Percentiles rank a stretch among this genome's conserved stretches.
Evolutionary conservation across 2,113 vertebrate genomes (phyloP).

Genomic region (Epinephelus cyanopodus): DNA sequence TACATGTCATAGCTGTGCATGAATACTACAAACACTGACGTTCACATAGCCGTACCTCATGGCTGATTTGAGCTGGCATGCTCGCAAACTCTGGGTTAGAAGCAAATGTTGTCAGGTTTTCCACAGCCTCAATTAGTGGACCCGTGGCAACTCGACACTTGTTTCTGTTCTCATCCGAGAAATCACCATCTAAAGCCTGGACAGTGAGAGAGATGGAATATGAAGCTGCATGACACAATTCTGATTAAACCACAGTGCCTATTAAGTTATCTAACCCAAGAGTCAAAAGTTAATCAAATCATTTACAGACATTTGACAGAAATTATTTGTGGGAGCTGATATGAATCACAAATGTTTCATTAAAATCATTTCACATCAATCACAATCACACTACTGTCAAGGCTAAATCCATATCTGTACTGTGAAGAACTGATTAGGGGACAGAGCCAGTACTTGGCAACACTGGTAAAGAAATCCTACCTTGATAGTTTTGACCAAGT

Average conservation of each 20-base stretch:
- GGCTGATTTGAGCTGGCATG: slow-evolving; percentile 94
- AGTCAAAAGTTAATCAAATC: slow-evolving; percentile 11
- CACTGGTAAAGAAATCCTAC: slow-evolving; percentile 72
- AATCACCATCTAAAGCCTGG: slow-evolving; percentile 97
- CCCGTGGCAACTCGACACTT: slow-evolving; percentile 92
- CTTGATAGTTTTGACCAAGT: slow-evolving; percentile 99
- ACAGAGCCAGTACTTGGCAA: not conserved
- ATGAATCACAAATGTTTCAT: not conserved
- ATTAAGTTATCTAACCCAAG: not conserved
- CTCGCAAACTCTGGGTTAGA: slow-evolving; percentile 99
- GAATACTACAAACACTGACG: not conserved
- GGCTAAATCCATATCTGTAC: not conserved
- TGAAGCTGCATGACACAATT: not conserved
- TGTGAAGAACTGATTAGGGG: not conserved
- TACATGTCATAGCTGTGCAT: not conserved
- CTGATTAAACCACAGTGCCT: not conserved
- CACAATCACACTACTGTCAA: not conserved
- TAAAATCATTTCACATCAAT: not conserved
- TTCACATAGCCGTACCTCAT: slow-evolving; percentile 84
- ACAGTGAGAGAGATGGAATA: not conserved
- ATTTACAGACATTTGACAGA: not conserved
- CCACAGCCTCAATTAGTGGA: slow-evolving; percentile 96
- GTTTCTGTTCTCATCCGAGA: slow-evolving; percentile 96
- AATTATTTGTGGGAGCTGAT: not conserved
- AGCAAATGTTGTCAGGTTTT: slow-evolving; percentile 94